These are phyloP conservation scores for Pogonomyrmex californicus DNA, from an alignment of 1,140 invertebrate species.

Conservation along the genomic window DNA sequence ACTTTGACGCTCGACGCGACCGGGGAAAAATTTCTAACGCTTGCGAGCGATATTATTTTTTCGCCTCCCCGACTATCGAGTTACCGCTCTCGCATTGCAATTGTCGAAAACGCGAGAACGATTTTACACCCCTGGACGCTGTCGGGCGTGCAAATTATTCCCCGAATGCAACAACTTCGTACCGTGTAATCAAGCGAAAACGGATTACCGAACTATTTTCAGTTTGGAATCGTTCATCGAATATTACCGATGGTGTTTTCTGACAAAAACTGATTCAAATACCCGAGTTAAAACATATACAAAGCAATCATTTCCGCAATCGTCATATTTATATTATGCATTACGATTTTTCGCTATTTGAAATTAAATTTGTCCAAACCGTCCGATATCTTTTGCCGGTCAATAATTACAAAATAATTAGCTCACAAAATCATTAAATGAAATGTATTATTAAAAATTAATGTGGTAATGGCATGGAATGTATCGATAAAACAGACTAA, in stretches of 20 bases:
- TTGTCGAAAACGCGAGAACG: constrained; percentile 49
- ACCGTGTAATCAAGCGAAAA: constrained; percentile 57
- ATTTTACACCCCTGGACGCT: constrained; percentile 29
- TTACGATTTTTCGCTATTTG: constrained; percentile 31
- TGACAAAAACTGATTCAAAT: not conserved
- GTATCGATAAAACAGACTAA: constrained; percentile 1
- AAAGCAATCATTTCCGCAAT: not conserved
- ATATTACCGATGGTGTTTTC: constrained; percentile 52
- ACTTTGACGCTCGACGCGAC: constrained; percentile 50
- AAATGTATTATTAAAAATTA: constrained; percentile 45
- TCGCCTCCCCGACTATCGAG: constrained; percentile 20
- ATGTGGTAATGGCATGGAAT: not conserved
- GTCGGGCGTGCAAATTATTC: constrained; percentile 43
- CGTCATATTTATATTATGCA: constrained; percentile 1
- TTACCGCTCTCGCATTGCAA: constrained; percentile 39
- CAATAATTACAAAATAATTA: constrained; percentile 36
- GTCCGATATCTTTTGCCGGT: constrained; percentile 10
- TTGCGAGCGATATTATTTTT: constrained; percentile 51
- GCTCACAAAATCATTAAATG: not conserved
- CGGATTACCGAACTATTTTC: constrained; percentile 41
- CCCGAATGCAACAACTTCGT: constrained; percentile 48
- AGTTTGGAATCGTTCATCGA: not conserved
- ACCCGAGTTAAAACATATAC: not conserved
- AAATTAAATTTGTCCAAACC: not conserved
- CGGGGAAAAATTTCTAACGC: constrained; percentile 52